Percentiles rank a stretch among this genome's conserved stretches.
Conservation (phyloP, 2,888 invertebrate genomes). For the Cosmia pyralina region DNA sequence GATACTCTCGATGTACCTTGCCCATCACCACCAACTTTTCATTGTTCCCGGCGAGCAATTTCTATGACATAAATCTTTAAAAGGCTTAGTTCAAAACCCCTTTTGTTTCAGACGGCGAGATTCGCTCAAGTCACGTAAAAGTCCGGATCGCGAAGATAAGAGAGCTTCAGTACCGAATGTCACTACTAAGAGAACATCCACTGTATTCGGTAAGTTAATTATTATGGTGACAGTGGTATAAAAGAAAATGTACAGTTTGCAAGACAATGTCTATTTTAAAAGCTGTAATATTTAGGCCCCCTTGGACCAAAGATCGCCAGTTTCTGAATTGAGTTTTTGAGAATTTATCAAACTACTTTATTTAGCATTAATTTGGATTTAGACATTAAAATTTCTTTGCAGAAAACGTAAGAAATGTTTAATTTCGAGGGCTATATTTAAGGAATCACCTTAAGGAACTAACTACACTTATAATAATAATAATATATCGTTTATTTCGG, state of each 20-base stretch:
- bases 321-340: neutral
- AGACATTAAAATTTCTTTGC: too few relatives aligned
- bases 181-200: conserved; percentile 95
- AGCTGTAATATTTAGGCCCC: neutral
- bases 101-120: conserved; percentile 91
- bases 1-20: too few relatives aligned
- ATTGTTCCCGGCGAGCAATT: too few relatives aligned
- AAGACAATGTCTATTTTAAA: neutral
- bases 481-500: too few relatives aligned
- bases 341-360: neutral
- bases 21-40: too few relatives aligned
- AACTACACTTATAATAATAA: too few relatives aligned
- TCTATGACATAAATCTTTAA: neutral
- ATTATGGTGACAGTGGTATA: neutral
- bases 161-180: conserved; percentile 90
- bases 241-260: neutral
- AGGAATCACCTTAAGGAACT: too few relatives aligned
- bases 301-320: neutral
- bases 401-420: neutral
- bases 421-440: neutral
- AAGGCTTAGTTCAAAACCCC: neutral
- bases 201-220: conserved; percentile 93
- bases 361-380: neutral
- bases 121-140: conserved; percentile 92
- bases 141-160: conserved; percentile 90